phyloP scores from a whole-genome alignment of 2,888 invertebrate genomes.

The Corbicula japonica region DNA sequence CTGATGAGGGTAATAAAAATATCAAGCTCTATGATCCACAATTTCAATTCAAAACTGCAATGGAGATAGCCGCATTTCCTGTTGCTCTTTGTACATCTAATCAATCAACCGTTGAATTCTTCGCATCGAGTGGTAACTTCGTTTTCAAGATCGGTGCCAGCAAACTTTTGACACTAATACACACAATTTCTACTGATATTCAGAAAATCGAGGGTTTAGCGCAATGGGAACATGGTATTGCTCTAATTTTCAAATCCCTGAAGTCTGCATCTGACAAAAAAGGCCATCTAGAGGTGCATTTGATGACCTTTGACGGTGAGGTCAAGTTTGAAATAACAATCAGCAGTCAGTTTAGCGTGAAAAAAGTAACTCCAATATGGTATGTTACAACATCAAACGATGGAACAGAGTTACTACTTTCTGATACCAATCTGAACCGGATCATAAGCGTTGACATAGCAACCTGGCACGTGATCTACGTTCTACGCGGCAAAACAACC shows the following conservation, averaged over 20 bases:
- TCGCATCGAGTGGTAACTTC: conserved; percentile 44
- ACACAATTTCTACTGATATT: conserved; percentile 32
- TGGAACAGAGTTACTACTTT: conserved; percentile 43
- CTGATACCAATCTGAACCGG: conserved; percentile 54
- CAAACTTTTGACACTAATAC: conserved; percentile 10
- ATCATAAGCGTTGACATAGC: conserved; percentile 49
- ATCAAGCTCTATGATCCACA: conserved; percentile 43
- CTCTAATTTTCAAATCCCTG: conserved; percentile 36
- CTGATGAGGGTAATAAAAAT: conserved; percentile 47
- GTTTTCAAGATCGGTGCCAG: conserved; percentile 21
- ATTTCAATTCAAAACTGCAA: conserved; percentile 22
- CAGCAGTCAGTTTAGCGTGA: conserved; percentile 43
- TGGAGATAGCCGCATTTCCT: conserved; percentile 40
- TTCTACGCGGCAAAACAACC: conserved; percentile 40
- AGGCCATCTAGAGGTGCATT: conserved; percentile 54
- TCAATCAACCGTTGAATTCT: conserved; percentile 15
- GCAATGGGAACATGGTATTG: conserved; percentile 48
- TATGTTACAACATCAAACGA: conserved; percentile 38
- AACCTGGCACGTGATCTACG: conserved; percentile 55
- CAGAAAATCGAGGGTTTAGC: conserved; percentile 47
- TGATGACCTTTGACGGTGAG: conserved; percentile 35
- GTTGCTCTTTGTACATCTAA: conserved; percentile 46
- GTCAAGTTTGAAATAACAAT: conserved; percentile 46
- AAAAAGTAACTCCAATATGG: conserved; percentile 54
- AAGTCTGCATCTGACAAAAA: conserved; percentile 47